These are phyloP conservation scores for Latheticus oryzae DNA, from an alignment of 2,888 invertebrate species.

Conservation along the genomic window DNA sequence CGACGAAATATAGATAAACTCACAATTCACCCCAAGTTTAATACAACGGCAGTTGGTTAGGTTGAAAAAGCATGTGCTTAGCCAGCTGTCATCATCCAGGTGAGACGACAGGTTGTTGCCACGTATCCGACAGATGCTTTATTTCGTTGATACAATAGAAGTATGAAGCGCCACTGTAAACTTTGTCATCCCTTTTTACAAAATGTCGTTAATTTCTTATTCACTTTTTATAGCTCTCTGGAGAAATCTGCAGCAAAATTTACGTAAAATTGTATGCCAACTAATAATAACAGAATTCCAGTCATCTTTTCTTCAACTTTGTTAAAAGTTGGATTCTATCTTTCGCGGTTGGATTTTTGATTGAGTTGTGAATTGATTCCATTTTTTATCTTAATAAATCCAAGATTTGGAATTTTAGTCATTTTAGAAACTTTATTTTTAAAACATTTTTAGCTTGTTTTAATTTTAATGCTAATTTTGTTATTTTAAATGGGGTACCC, in stretches of 20 bases:
- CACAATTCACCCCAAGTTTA: constrained; percentile 16
- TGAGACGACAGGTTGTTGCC: constrained; percentile 56
- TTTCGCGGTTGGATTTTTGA: constrained; percentile 18
- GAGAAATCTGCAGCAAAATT: constrained; percentile 16
- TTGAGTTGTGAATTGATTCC: constrained; percentile 18
- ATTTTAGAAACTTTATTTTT: too few species aligned
- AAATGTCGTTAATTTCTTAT: constrained; percentile 7
- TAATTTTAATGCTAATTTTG: too few species aligned
- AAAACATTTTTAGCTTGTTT: too few species aligned
- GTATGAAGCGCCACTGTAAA: constrained; percentile 25
- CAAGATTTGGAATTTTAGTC: too few species aligned
- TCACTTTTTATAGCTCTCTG: constrained; percentile 8
- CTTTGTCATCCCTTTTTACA: constrained; percentile 11
- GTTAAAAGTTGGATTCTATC: constrained; percentile 18
- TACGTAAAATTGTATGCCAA: constrained; percentile 15
- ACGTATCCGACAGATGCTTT: constrained; percentile 48
- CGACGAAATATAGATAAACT: too few species aligned
- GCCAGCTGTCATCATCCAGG: constrained; percentile 53
- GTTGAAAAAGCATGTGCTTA: constrained; percentile 47
- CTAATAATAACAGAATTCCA: constrained; percentile 6
- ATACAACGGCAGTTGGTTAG: constrained; percentile 31
- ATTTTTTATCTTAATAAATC: constrained; percentile 18
- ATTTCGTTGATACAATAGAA: constrained; percentile 18
- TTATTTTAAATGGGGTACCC: too few species aligned
- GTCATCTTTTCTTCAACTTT: constrained; percentile 22